phyloP scores from a whole-genome alignment of 2,888 invertebrate genomes.

The Caenorhabditis japonica region DNA sequence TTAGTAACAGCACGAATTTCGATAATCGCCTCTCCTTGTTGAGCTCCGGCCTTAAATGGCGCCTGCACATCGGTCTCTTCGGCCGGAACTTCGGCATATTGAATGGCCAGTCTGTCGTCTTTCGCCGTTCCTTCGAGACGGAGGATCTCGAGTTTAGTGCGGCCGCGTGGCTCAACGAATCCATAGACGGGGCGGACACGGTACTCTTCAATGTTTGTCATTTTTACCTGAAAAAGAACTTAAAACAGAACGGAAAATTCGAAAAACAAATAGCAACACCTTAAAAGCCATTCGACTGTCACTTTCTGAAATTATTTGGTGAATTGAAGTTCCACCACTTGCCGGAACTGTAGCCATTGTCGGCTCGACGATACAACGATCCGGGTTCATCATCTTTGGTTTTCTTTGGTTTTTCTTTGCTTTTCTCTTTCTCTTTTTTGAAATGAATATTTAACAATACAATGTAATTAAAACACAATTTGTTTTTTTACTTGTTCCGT shows the following conservation, averaged over 20 bases:
- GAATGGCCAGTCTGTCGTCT: conserved; percentile 64
- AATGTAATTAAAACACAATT: too few species aligned
- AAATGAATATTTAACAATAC: too few species aligned
- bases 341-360: conserved; percentile 53
- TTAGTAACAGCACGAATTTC: too few species aligned
- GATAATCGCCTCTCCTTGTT: conserved; percentile 63
- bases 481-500: too few species aligned
- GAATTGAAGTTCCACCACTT: conserved; percentile 53
- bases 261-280: conserved; percentile 13
- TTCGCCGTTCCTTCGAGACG: conserved; percentile 59
- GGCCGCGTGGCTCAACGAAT: conserved; percentile 60
- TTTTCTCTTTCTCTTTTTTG: too few species aligned
- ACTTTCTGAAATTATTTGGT: conserved; percentile 54
- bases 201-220: conserved; percentile 69
- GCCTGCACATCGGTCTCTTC: conserved; percentile 66
- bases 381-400: too few species aligned
- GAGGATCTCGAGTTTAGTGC: conserved; percentile 55
- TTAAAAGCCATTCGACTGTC: conserved; percentile 63
- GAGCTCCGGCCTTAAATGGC: conserved; percentile 64
- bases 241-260: not conserved
- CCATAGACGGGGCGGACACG: conserved; percentile 69
- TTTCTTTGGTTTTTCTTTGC: too few species aligned
- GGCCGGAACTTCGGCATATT: conserved; percentile 63
- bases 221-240: conserved; percentile 58
- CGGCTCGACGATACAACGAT: conserved; percentile 55